Evolutionary conservation across 2,888 invertebrate species (phyloP), one percentile per base, ranked within the genome.

Genomic region (Agriopis marginaria): DNA sequence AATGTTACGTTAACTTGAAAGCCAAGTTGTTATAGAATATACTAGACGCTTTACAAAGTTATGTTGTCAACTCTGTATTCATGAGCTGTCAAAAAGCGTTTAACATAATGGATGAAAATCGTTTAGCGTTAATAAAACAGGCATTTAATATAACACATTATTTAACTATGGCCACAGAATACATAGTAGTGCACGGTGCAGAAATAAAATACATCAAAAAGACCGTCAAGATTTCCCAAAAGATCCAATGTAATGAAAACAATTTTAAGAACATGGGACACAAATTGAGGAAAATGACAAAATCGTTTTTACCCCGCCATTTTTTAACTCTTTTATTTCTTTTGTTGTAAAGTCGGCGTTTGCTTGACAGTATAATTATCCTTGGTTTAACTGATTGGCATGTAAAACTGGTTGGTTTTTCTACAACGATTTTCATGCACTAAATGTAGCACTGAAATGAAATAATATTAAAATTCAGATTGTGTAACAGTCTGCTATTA

Each of bases 381-480:
- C 53, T 63, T 64, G 44, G 40, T 59, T 63, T 63, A 68, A 70
- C 59, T 75, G 14, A 89, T 73, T 8, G 90, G 85, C 80, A 90
- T 84, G 62, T 86, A 91, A 64, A 80, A 86, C 66, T 89, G 89
- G n/a, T 84, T 82, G 50, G 73, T 86, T 53, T 77, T 88, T 53
- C 77, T 65, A 73, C 92, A 93, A 72, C 92, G 82, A 50, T 77
- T 83, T 0, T 89, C 82, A 70, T 92, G 91, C 0, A 93, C 92
- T 76, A 89, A 78, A 68, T 92, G 87, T 42, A 92, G 67, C 1
- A 89, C 92, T 93, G 87, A 58, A 89, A 89, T 56, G 62, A 70
- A 75, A 75, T 63, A 54, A 53, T 12, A 50, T 3, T 23, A 32
- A 14, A 10, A 14, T 50, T 50, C n/a, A 17, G 32, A 32, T 32